These are phyloP conservation scores for Zapus hudsonius DNA, from an alignment of 2,113 vertebrate species.

Conservation along the genomic window DNA sequence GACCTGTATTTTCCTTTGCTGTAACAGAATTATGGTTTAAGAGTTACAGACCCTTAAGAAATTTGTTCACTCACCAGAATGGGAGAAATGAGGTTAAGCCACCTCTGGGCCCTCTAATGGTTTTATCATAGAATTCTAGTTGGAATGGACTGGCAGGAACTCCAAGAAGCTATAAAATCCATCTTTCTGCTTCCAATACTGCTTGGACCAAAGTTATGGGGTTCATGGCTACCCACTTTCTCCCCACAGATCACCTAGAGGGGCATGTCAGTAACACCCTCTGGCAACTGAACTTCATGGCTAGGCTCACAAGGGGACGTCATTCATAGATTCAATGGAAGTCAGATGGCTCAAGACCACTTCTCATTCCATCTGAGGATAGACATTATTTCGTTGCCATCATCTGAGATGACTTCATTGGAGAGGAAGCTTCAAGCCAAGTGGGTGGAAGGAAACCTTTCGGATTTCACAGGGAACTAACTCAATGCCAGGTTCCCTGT, in stretches of 20 bases:
- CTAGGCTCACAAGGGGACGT: background rate
- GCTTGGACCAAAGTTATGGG: background rate
- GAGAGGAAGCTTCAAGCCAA: background rate
- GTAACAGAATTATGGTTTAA: slow-evolving; percentile 74
- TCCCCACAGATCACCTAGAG: background rate
- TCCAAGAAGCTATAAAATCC: background rate
- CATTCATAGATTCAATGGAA: background rate
- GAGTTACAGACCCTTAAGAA: slow-evolving; percentile 69
- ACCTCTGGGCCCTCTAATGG: slow-evolving; percentile 57
- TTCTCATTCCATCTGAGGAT: background rate
- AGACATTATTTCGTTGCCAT: background rate
- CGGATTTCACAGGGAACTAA: slow-evolving; percentile 38
- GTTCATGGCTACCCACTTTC: background rate
- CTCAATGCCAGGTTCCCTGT: background rate
- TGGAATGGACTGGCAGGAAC: background rate
- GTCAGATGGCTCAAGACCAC: background rate
- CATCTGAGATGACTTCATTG: background rate
- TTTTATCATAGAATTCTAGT: slow-evolving; percentile 60
- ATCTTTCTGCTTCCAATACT: background rate
- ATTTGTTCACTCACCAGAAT: slow-evolving; percentile 69
- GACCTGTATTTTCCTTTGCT: slow-evolving; percentile 57
- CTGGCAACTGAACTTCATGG: background rate
- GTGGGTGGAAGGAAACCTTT: slow-evolving; percentile 2
- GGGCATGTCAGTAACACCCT: background rate
- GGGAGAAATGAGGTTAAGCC: slow-evolving; percentile 63